Conservation (phyloP, 2,888 invertebrate genomes). For the Malachius bipustulatus region DNA sequence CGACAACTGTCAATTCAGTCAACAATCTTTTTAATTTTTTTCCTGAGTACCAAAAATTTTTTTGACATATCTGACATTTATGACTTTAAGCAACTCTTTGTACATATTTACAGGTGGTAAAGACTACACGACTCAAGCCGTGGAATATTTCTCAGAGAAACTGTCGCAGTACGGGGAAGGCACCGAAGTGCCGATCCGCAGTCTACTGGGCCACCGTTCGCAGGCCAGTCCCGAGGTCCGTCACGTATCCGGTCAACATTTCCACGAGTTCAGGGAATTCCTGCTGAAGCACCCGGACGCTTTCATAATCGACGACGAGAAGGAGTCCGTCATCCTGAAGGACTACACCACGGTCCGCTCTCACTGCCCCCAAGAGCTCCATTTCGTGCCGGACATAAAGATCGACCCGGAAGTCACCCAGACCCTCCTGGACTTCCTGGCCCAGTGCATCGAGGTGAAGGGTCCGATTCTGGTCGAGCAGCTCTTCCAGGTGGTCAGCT, state of each 20-base stretch:
- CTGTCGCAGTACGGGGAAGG: conserved; percentile 90
- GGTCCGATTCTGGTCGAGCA: conserved; percentile 77
- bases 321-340: conserved; percentile 64
- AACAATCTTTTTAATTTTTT: no score
- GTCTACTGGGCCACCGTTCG: conserved; percentile 89
- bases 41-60: no score
- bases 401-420: conserved; percentile 78
- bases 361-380: conserved; percentile 53
- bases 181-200: conserved; percentile 93
- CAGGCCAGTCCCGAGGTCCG: conserved; percentile 95
- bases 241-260: conserved; percentile 88
- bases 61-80: no score
- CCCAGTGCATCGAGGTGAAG: conserved; percentile 61
- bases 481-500: conserved; percentile 68
- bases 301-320: conserved; percentile 73
- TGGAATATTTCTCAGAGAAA: conserved; percentile 93
- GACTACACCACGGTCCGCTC: conserved; percentile 35
- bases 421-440: conserved; percentile 66
- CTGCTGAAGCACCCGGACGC: conserved; percentile 71
- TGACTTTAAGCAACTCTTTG: conserved; percentile 5
- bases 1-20: no score
- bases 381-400: conserved; percentile 61
- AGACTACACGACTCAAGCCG: conserved; percentile 92
- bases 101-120: conserved; percentile 46
- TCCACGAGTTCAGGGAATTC: conserved; percentile 89